A percentile compares a stretch with the other conserved stretches of the same genome.
phyloP scores from a whole-genome alignment of 1,140 invertebrate genomes.

The Phymastichus coffea region DNA sequence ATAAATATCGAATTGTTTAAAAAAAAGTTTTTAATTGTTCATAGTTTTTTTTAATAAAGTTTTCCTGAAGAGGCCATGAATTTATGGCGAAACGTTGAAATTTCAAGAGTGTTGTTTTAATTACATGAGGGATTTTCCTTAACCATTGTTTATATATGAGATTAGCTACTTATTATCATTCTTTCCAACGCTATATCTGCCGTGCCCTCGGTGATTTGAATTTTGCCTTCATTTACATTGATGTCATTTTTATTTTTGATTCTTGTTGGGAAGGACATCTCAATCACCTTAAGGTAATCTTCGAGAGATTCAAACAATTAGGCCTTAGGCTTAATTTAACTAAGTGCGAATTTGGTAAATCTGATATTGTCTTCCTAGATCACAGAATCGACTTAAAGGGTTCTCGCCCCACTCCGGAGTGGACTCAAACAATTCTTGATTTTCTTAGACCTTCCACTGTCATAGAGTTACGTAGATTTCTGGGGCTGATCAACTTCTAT shows the following conservation, averaged over 20 bases:
- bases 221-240: background rate
- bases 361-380: background rate
- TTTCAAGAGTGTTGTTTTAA: too few relatives aligned
- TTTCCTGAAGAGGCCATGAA: too few relatives aligned
- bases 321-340: background rate
- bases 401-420: background rate
- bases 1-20: too few relatives aligned
- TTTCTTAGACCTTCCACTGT: conserved; percentile 7
- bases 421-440: background rate
- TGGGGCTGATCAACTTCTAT: conserved; percentile 11
- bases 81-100: too few relatives aligned
- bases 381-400: background rate
- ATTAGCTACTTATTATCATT: conserved; percentile 24
- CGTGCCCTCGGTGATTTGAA: background rate
- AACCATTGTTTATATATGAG: too few relatives aligned
- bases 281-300: background rate
- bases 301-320: background rate
- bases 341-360: conserved; percentile 2
- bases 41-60: too few relatives aligned
- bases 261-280: background rate
- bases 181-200: conserved; percentile 33
- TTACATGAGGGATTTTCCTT: too few relatives aligned
- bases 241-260: conserved; percentile 1
- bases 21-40: too few relatives aligned
- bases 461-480: background rate